Evolutionary conservation across 2,888 invertebrate genomes (phyloP).

Genomic region (Pollenia griseotomentosa): DNA sequence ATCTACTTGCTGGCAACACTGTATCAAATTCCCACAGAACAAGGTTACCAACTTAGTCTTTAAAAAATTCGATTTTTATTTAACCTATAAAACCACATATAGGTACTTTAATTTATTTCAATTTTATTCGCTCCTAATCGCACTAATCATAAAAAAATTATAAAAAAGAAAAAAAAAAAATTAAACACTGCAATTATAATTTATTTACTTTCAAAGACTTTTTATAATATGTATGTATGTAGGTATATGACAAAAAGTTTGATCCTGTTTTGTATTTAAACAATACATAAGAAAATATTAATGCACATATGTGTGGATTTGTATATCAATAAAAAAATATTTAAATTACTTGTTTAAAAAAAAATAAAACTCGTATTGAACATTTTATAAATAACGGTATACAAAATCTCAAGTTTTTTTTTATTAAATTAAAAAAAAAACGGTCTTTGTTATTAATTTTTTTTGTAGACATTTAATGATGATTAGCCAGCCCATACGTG

Average conservation of each 20-base stretch:
- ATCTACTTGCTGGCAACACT: no score
- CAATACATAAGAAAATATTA: background rate
- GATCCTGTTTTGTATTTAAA: background rate
- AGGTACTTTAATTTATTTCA: no score
- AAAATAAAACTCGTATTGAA: background rate
- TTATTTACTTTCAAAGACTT: background rate
- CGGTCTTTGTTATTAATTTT: conserved; percentile 5
- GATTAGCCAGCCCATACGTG: conserved; percentile 35
- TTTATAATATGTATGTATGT: no score
- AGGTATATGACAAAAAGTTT: background rate
- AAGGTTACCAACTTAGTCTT: no score
- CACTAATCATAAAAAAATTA: no score
- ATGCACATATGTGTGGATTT: no score
- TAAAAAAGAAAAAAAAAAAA: no score
- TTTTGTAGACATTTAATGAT: conserved; percentile 4
- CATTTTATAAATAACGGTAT: conserved; percentile 14
- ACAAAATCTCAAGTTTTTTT: background rate
- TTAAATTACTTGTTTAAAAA: background rate
- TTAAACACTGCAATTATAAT: background rate
- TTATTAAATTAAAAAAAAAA: background rate
- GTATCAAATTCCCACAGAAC: no score
- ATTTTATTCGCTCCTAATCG: no score
- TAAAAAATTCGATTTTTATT: no score
- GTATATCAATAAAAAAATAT: background rate
- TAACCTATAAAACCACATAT: no score